phyloP scores from a whole-genome alignment of 30 jellyfish, hydroid and myxozoan species.

The Hydractinia symbiolongicarpus region DNA sequence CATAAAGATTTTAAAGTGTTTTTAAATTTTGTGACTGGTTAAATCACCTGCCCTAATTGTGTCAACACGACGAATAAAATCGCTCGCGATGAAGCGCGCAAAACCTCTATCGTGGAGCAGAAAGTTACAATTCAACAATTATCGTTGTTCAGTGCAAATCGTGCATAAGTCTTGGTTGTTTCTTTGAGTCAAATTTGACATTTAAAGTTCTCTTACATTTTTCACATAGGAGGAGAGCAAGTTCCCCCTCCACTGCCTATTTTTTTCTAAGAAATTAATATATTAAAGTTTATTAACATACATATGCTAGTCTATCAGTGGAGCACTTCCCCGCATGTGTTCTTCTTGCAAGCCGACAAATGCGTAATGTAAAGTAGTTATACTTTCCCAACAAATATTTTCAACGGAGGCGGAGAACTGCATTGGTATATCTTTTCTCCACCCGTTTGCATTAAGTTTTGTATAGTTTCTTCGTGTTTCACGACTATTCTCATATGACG shows the following conservation, averaged over 20 bases:
- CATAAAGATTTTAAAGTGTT: not conserved
- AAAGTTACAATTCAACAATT: not conserved
- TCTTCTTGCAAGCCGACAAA: not conserved
- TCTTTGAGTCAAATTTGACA: no score
- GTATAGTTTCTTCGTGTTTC: not conserved
- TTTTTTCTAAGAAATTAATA: no score
- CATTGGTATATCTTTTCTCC: constrained; percentile 5
- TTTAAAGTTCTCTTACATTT: no score
- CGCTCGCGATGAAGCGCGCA: not conserved
- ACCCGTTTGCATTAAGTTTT: not conserved
- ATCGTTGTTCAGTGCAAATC: not conserved
- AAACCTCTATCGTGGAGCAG: not conserved
- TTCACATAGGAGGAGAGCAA: no score
- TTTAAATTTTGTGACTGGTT: not conserved
- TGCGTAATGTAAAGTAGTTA: not conserved
- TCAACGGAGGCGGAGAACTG: not conserved
- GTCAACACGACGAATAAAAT: not conserved
- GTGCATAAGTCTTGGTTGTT: no score
- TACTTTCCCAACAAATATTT: not conserved
- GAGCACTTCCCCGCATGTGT: not conserved
- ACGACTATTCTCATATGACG: not conserved
- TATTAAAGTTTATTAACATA: no score
- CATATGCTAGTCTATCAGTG: not conserved
- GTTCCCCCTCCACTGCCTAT: no score
- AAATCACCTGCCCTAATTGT: not conserved